These are phyloP conservation scores for Buteo buteo DNA, from an alignment of 2,113 vertebrate genomes.

Conservation along the genomic window DNA sequence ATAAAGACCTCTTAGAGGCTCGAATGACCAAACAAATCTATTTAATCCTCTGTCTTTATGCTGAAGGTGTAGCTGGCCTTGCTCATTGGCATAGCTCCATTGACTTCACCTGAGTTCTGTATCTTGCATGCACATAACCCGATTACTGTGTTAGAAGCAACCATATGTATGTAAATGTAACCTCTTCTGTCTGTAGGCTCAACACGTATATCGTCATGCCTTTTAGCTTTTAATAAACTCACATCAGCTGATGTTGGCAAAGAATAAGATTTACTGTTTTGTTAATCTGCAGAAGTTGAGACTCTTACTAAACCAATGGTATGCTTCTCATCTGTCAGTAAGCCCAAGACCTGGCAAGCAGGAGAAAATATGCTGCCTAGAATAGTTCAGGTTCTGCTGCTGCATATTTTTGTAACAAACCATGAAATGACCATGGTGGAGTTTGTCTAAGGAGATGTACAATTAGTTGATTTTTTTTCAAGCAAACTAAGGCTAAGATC, in stretches of 20 bases:
- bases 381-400: constrained; percentile 32
- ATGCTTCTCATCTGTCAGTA: constrained; percentile 37
- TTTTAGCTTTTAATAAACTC: neutral
- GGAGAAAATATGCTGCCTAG: neutral
- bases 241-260: neutral
- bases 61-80: neutral
- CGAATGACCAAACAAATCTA: neutral
- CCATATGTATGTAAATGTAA: neutral
- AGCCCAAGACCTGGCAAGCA: constrained; percentile 28
- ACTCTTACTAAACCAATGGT: neutral
- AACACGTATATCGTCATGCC: neutral
- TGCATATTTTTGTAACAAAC: neutral
- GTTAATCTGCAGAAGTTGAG: neutral
- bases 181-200: neutral
- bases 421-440: neutral
- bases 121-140: neutral
- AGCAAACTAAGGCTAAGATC: neutral
- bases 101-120: neutral
- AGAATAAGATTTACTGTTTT: constrained; percentile 8
- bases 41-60: neutral
- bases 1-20: neutral
- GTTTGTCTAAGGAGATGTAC: neutral
- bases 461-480: constrained; percentile 12
- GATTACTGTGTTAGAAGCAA: neutral
- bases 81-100: neutral